These are phyloP conservation scores for Lamproptera curius DNA, from an alignment of 2,888 invertebrate species.

Conservation along the genomic window DNA sequence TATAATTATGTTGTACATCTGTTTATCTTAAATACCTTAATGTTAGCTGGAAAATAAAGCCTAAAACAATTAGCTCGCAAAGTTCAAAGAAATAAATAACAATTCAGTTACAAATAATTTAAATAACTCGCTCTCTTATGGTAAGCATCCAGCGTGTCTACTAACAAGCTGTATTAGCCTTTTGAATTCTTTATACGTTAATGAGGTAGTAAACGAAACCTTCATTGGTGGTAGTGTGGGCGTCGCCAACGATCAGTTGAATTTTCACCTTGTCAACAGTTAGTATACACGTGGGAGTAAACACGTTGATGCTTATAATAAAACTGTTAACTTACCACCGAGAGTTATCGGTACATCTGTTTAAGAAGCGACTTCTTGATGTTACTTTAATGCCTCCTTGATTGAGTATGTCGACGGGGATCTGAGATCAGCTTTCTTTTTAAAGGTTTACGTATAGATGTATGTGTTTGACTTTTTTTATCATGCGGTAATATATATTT, in stretches of 20 bases:
- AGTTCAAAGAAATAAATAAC: too few species aligned
- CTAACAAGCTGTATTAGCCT: constrained; percentile 9
- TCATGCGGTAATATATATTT: too few species aligned
- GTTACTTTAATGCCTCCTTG: neutral
- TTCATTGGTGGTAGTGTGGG: constrained; percentile 14
- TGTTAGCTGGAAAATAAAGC: too few species aligned
- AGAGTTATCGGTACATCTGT: constrained; percentile 13
- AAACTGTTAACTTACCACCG: constrained; percentile 18
- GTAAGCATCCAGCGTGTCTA: too few species aligned
- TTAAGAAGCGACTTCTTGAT: neutral
- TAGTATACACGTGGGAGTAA: constrained; percentile 12
- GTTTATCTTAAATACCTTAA: too few species aligned
- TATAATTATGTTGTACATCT: too few species aligned
- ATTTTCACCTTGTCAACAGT: constrained; percentile 20
- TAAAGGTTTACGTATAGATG: neutral
- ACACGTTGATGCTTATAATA: constrained; percentile 16
- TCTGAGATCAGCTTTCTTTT: neutral
- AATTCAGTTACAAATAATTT: too few species aligned
- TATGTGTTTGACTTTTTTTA: neutral
- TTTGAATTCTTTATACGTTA: constrained; percentile 3
- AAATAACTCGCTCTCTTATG: too few species aligned
- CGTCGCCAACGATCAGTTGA: constrained; percentile 7
- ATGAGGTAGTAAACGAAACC: constrained; percentile 4
- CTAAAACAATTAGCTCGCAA: too few species aligned
- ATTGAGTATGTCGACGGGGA: neutral